Evolutionary conservation across 1,140 invertebrate genomes (phyloP).

Genomic region (Wasmannia auropunctata): DNA sequence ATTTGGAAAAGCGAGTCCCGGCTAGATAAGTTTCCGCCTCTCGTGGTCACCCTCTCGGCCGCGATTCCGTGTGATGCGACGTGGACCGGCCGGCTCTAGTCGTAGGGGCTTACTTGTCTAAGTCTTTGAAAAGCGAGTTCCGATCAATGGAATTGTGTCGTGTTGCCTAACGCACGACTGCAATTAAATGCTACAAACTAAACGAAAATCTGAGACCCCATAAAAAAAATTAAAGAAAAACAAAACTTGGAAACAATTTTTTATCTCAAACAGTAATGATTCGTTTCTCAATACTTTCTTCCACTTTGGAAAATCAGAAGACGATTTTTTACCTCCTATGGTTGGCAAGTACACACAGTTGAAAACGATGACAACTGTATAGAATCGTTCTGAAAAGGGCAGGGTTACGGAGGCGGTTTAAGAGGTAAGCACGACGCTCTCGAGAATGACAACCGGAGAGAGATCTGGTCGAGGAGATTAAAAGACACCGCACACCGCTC

Average conservation of each 20-base stretch:
- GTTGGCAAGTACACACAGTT: background rate
- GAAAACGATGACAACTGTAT: background rate
- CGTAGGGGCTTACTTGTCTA: no score
- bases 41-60: background rate
- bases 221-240: background rate
- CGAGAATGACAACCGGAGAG: background rate
- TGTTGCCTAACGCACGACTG: background rate
- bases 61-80: background rate
- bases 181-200: background rate
- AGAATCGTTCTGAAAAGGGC: background rate
- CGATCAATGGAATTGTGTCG: background rate
- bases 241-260: background rate
- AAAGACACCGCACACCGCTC: background rate
- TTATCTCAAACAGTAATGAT: background rate
- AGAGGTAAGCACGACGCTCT: background rate
- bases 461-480: background rate
- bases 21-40: background rate
- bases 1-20: constrained; percentile 28
- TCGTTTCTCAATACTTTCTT: background rate
- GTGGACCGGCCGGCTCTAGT: background rate
- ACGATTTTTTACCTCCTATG: background rate
- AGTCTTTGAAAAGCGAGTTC: background rate
- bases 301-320: background rate
- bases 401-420: background rate
- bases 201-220: background rate